Evolutionary conservation across 2,113 vertebrate species (phyloP).

Genomic region (Numenius arquata): DNA sequence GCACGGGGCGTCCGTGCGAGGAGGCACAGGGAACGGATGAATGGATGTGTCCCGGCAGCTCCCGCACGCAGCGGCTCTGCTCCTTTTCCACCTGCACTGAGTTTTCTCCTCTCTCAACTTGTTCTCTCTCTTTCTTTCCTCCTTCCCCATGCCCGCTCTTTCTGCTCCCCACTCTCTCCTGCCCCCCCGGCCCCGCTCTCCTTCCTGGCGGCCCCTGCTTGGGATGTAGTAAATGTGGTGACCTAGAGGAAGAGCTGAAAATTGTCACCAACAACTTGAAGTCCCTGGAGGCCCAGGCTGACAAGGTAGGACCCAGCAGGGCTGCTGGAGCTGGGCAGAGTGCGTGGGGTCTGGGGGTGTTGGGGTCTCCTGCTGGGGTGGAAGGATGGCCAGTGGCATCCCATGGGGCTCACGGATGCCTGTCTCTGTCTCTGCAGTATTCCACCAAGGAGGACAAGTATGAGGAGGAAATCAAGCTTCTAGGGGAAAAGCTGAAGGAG

Average conservation of each 20-base stretch:
- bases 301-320: slow-evolving; percentile 84
- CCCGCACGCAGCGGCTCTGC: not conserved
- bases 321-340: not conserved
- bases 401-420: not conserved
- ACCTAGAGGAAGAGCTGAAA: slow-evolving; percentile 99
- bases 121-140: slow-evolving; percentile 23
- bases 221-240: slow-evolving; percentile 94
- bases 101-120: slow-evolving; percentile 34
- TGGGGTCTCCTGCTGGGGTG: not conserved
- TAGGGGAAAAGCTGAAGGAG: slow-evolving; percentile 98
- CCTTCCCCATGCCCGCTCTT: not conserved
- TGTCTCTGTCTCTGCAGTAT: slow-evolving; percentile 76
- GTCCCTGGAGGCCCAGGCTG: slow-evolving; percentile 96
- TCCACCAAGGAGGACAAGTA: slow-evolving; percentile 97
- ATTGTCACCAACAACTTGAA: slow-evolving; percentile 99
- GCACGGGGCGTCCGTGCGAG: not conserved
- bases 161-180: not conserved
- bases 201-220: slow-evolving; percentile 5
- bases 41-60: not conserved
- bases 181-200: not conserved
- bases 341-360: not conserved
- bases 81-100: slow-evolving; percentile 56
- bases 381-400: not conserved
- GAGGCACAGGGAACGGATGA: not conserved
- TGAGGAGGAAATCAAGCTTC: slow-evolving; percentile 92